These are phyloP conservation scores for Myrmecobius fasciatus DNA, from an alignment of 2,113 vertebrate species.

Conservation along the genomic window DNA sequence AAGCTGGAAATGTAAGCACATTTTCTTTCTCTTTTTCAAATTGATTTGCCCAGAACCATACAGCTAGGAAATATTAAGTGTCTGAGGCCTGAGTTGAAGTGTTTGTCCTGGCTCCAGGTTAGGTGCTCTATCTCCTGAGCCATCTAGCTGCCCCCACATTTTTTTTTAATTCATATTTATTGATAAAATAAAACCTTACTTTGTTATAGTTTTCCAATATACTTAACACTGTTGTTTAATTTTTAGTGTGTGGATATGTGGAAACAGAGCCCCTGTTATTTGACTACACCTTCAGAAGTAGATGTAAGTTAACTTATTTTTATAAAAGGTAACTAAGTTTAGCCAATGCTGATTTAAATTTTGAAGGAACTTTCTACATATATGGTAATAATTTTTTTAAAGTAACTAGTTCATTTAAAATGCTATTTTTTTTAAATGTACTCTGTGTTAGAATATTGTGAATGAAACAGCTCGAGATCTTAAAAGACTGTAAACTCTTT, in stretches of 20 bases:
- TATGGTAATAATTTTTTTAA: background rate
- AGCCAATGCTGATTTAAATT: background rate
- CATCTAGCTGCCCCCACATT: background rate
- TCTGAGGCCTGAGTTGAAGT: too few species aligned
- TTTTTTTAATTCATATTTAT: background rate
- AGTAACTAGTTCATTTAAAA: background rate
- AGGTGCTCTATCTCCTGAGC: too few species aligned
- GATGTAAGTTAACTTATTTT: constrained; percentile 90
- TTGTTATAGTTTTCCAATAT: constrained; percentile 40
- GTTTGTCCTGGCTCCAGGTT: too few species aligned
- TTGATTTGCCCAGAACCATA: too few species aligned
- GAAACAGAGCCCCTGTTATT: constrained; percentile 94
- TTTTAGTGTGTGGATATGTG: constrained; percentile 97
- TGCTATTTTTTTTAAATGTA: constrained; percentile 14
- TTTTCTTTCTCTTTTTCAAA: background rate
- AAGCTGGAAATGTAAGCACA: constrained; percentile 94
- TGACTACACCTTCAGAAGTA: constrained; percentile 94
- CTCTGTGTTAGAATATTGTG: background rate
- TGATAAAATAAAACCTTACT: background rate
- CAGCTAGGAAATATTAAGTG: too few species aligned
- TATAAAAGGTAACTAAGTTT: background rate
- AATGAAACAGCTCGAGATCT: background rate
- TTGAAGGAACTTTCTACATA: constrained; percentile 3
- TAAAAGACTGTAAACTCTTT: background rate
- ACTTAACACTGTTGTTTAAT: constrained; percentile 53